Conservation (phyloP, 2,888 invertebrate genomes). For the Dryadula phaetusa region DNA sequence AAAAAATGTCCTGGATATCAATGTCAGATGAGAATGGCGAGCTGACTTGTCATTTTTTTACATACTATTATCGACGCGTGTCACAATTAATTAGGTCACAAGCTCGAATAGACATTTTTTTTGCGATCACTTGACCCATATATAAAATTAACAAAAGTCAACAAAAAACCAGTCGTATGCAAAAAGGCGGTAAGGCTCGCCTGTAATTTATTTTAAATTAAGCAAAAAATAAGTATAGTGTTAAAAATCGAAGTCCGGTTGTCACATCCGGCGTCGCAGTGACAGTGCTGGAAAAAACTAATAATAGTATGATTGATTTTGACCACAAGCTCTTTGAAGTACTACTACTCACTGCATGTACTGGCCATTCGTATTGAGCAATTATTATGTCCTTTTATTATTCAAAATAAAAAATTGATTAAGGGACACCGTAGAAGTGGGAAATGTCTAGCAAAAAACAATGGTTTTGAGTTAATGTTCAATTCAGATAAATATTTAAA, state of each 20-base stretch:
- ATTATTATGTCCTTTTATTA: slow-evolving; percentile 5
- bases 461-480: not conserved
- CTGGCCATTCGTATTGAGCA: not conserved
- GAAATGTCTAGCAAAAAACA: not conserved
- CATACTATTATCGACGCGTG: slow-evolving; percentile 4
- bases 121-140: slow-evolving; percentile 13
- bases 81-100: slow-evolving; percentile 13
- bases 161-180: slow-evolving; percentile 45
- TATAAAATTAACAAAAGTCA: slow-evolving; percentile 29
- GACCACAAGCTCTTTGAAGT: slow-evolving; percentile 58
- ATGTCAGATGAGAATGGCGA: slow-evolving; percentile 9
- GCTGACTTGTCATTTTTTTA: not conserved
- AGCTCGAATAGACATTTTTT: slow-evolving; percentile 3
- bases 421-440: not conserved
- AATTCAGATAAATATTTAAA: too few relatives aligned
- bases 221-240: slow-evolving; percentile 53
- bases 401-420: not conserved
- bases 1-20: slow-evolving; percentile 21
- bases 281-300: slow-evolving; percentile 51
- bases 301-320: slow-evolving; percentile 64
- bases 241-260: slow-evolving; percentile 59
- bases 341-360: not conserved
- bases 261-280: slow-evolving; percentile 67
- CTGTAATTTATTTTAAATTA: slow-evolving; percentile 73
- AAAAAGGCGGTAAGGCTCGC: slow-evolving; percentile 48